Conservation (phyloP, 2,888 invertebrate genomes). For the Pterostichus madidus region DNA sequence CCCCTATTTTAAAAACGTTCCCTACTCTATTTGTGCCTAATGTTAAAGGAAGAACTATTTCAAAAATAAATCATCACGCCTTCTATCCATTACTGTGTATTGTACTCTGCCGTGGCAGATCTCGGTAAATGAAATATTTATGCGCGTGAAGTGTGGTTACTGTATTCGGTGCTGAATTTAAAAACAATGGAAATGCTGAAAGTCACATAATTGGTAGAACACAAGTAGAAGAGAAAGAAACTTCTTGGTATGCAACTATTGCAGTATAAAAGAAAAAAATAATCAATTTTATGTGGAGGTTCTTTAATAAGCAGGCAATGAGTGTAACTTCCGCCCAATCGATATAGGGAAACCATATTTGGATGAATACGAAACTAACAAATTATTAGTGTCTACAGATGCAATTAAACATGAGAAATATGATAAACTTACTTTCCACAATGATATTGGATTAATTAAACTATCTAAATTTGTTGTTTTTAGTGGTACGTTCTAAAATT, state of each 20-base stretch:
- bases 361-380: slow-evolving; percentile 23
- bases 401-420: slow-evolving; percentile 68
- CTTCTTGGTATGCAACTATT: slow-evolving; percentile 9
- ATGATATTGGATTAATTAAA: slow-evolving; percentile 70
- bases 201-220: not conserved
- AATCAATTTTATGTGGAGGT: slow-evolving; percentile 10
- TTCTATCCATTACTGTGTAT: too few species aligned
- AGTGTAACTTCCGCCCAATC: slow-evolving; percentile 23
- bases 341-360: slow-evolving; percentile 12
- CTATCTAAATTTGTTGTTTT: slow-evolving; percentile 67
- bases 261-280: not conserved
- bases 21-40: too few species aligned
- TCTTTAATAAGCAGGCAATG: slow-evolving; percentile 23
- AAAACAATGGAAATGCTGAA: not conserved
- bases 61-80: too few species aligned
- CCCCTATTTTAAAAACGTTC: too few species aligned
- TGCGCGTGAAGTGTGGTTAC: too few species aligned
- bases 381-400: slow-evolving; percentile 36
- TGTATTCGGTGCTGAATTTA: not conserved
- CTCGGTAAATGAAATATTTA: not conserved
- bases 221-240: not conserved
- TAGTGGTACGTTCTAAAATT: slow-evolving; percentile 54
- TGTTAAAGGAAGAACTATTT: too few species aligned
- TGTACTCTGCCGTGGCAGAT: too few species aligned
- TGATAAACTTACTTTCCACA: slow-evolving; percentile 65